Conservation (phyloP, 2,113 vertebrate genomes). For the Prunella fulvescens region DNA sequence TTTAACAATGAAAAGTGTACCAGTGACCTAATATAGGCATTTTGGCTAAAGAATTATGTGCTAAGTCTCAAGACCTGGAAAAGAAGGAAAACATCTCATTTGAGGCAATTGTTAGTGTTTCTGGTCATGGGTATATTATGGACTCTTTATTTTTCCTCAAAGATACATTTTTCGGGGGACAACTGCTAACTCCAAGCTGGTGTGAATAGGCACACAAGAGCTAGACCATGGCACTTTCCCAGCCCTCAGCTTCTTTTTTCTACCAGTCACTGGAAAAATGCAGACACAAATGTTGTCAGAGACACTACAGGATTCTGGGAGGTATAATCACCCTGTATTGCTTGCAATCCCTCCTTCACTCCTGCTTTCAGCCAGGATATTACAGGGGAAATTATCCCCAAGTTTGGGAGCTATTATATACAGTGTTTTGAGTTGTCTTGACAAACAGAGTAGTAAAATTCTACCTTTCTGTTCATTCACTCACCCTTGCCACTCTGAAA, state of each 20-base stretch:
- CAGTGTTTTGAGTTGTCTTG: neutral
- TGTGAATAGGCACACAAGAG: neutral
- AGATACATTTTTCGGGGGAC: accelerated
- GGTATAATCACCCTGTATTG: neutral
- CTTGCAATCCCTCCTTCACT: neutral
- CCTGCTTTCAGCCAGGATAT: neutral
- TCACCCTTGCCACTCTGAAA: neutral
- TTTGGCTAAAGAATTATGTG: neutral
- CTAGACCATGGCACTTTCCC: neutral
- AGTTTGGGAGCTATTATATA: neutral
- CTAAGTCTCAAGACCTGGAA: neutral
- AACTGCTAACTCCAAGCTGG: neutral
- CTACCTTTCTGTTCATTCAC: neutral
- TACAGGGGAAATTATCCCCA: neutral
- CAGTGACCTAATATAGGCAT: neutral
- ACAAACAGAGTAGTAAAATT: neutral
- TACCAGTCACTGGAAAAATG: neutral
- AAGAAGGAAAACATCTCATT: neutral
- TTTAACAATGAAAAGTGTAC: neutral
- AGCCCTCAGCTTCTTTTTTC: neutral
- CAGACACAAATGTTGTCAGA: neutral
- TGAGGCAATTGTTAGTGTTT: neutral
- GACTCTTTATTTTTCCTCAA: neutral
- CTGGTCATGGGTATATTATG: neutral
- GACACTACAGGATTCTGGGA: neutral